A percentile compares a stretch with the other conserved stretches of the same genome.
Conservation (phyloP, 1,140 invertebrate genomes). For the Trichogramma pretiosum region DNA sequence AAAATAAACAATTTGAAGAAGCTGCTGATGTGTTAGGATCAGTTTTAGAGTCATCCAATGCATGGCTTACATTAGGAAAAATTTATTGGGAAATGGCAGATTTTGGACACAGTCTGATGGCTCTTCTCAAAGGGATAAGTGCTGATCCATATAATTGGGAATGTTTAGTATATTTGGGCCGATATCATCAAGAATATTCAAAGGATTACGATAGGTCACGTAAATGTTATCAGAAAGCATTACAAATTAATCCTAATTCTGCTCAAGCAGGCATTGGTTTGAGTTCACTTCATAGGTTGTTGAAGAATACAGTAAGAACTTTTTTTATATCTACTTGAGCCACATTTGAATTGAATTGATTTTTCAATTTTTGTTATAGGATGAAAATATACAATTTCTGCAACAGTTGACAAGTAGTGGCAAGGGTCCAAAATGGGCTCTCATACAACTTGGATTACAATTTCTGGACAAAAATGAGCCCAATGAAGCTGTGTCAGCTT, state of each 20-base stretch:
- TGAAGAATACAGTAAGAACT: constrained; percentile 54
- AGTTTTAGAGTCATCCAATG: constrained; percentile 43
- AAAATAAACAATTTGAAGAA: constrained; percentile 47
- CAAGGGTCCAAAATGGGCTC: constrained; percentile 63
- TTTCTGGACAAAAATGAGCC: constrained; percentile 63
- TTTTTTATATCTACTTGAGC: constrained; percentile 3
- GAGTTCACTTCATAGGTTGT: constrained; percentile 62
- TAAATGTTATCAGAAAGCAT: constrained; percentile 76
- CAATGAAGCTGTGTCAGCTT: constrained; percentile 62
- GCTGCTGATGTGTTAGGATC: constrained; percentile 45
- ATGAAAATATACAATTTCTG: constrained; percentile 62
- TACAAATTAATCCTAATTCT: constrained; percentile 61
- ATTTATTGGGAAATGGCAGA: constrained; percentile 56
- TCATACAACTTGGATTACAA: constrained; percentile 69
- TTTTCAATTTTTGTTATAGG: constrained; percentile 35
- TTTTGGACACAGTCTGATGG: constrained; percentile 52
- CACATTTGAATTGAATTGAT: constrained; percentile 7
- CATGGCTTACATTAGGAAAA: constrained; percentile 56
- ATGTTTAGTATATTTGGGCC: constrained; percentile 68
- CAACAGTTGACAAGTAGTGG: constrained; percentile 46
- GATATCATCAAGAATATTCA: constrained; percentile 56
- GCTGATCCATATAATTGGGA: constrained; percentile 61
- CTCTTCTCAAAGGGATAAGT: constrained; percentile 66
- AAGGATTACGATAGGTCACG: constrained; percentile 58
- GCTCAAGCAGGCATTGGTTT: constrained; percentile 60